Evolutionary conservation across 1,140 invertebrate genomes (phyloP).

Genomic region (Atopsyche davidsoni): DNA sequence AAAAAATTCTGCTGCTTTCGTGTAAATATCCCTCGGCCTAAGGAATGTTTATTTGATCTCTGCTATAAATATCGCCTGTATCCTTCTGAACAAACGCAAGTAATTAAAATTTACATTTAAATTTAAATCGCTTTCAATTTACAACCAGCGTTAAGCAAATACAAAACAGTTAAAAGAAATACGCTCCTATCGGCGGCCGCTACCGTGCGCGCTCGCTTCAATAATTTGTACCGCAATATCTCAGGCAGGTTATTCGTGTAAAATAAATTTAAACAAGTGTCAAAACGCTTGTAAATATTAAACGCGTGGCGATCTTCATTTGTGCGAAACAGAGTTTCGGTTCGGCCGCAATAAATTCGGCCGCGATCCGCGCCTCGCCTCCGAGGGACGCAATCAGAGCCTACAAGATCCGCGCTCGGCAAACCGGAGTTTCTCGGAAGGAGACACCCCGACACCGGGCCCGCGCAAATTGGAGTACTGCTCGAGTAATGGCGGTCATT

Average conservation of each 20-base stretch:
- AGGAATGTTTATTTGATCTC: too few relatives aligned
- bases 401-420: neutral
- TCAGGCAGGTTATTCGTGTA: neutral
- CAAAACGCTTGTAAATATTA: neutral
- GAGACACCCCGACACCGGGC: neutral
- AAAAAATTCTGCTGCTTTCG: too few relatives aligned
- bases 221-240: too few relatives aligned
- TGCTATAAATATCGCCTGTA: too few relatives aligned
- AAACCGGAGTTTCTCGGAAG: neutral
- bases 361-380: neutral
- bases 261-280: neutral
- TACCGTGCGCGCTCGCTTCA: too few relatives aligned
- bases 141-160: too few relatives aligned
- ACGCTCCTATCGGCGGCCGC: too few relatives aligned
- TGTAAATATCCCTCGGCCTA: too few relatives aligned
- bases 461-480: neutral
- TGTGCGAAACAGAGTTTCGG: neutral
- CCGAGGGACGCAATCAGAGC: neutral
- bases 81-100: too few relatives aligned
- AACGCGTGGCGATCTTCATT: neutral
- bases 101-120: too few relatives aligned
- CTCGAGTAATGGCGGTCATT: neutral
- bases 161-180: too few relatives aligned
- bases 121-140: too few relatives aligned
- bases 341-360: neutral